Evolutionary conservation across 2,888 invertebrate species (phyloP).

Genomic region (Pseudococcus viburni): DNA sequence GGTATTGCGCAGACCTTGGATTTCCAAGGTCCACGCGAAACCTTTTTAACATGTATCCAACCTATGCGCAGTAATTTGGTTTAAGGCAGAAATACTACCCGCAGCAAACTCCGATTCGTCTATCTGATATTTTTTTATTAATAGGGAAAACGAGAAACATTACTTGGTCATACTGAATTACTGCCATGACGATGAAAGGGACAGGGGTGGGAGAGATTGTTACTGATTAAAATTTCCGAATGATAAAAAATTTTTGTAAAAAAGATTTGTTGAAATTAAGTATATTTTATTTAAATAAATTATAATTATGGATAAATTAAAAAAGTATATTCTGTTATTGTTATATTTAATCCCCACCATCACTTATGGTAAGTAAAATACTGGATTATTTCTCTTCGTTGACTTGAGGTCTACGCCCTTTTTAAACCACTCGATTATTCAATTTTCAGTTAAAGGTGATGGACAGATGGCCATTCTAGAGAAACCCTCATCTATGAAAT

Average conservation of each 20-base stretch:
- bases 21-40: too few species aligned
- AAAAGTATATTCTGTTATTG: neutral
- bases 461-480: neutral
- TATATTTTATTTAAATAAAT: neutral
- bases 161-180: neutral
- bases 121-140: too few species aligned
- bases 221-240: slow-evolving; percentile 11
- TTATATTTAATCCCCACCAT: neutral
- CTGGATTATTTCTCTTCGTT: neutral
- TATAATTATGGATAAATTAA: neutral
- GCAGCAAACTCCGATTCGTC: too few species aligned
- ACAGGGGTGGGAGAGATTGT: neutral
- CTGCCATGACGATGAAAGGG: neutral
- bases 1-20: too few species aligned
- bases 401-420: slow-evolving; percentile 10
- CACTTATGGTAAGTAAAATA: slow-evolving; percentile 10
- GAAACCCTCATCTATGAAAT: neutral
- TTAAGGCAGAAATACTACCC: too few species aligned
- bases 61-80: too few species aligned
- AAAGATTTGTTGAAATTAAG: neutral
- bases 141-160: too few species aligned
- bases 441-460: slow-evolving; percentile 1
- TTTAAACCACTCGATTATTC: neutral
- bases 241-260: neutral
- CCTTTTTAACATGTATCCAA: too few species aligned